A percentile compares a stretch with the other conserved stretches of the same genome.
These are phyloP conservation scores for Drosophila fungiperda DNA, from an alignment of 2,888 invertebrate genomes.

Conservation along the genomic window DNA sequence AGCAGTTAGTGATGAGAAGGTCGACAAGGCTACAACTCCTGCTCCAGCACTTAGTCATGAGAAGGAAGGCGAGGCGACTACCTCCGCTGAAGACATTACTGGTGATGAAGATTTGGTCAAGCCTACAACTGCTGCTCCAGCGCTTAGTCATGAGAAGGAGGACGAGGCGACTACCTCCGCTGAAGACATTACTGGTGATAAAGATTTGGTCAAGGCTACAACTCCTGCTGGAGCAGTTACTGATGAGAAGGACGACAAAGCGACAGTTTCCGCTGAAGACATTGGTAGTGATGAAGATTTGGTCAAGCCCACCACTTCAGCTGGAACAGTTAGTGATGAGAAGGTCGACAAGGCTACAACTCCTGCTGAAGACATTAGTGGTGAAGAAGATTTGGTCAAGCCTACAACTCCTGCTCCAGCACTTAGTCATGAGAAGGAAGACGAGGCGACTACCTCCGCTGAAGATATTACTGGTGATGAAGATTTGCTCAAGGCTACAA, in stretches of 20 bases:
- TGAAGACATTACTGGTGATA: background rate
- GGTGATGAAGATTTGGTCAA: conserved; percentile 7
- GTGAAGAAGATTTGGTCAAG: conserved; percentile 22
- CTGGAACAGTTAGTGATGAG: conserved; percentile 12
- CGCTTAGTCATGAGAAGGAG: conserved; percentile 12
- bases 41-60: conserved; percentile 11
- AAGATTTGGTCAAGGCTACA: conserved; percentile 23
- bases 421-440: conserved; percentile 14
- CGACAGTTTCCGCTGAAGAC: conserved; percentile 18
- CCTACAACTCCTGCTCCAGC: conserved; percentile 17
- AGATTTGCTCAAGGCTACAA: background rate
- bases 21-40: background rate
- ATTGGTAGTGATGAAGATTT: conserved; percentile 3
- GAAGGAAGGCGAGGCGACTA: background rate
- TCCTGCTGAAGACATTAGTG: background rate
- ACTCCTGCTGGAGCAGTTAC: conserved; percentile 18
- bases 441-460: conserved; percentile 19
- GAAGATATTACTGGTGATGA: background rate
- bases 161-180: conserved; percentile 1
- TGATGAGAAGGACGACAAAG: conserved; percentile 19
- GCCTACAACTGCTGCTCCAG: conserved; percentile 13
- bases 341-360: conserved; percentile 11
- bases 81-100: conserved; percentile 3
- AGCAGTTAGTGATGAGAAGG: conserved; percentile 13
- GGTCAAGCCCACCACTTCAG: conserved; percentile 15